A percentile compares a stretch with the other conserved stretches of the same genome.
phyloP scores from a whole-genome alignment of 92 coral and sea anemone species.

The Umimayanthus chanpuru region DNA sequence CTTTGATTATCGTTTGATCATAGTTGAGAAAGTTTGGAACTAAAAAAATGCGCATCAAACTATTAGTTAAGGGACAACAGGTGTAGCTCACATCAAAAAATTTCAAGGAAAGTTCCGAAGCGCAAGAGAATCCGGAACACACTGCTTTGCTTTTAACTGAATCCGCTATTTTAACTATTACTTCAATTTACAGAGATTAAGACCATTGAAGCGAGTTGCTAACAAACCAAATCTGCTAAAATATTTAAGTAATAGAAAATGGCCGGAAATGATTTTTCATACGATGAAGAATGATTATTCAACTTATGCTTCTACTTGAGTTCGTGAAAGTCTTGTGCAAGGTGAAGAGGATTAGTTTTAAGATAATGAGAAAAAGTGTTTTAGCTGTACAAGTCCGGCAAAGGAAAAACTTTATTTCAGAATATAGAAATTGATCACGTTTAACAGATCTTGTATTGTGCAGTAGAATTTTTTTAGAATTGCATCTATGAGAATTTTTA shows the following conservation, averaged over 20 bases:
- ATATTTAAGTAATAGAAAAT: not conserved
- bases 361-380: too few relatives aligned
- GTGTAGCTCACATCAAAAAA: not conserved
- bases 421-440: too few relatives aligned
- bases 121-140: conserved; percentile 39
- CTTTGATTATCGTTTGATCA: not conserved
- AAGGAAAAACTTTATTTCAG: too few relatives aligned
- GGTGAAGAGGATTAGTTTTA: too few relatives aligned
- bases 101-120: not conserved
- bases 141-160: not conserved
- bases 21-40: not conserved
- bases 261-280: not conserved
- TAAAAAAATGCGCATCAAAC: conserved; percentile 7
- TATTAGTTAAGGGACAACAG: not conserved
- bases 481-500: too few relatives aligned
- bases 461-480: too few relatives aligned
- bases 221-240: not conserved
- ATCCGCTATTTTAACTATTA: not conserved
- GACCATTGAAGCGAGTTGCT: not conserved
- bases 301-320: too few relatives aligned
- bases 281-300: not conserved
- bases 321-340: too few relatives aligned
- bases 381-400: too few relatives aligned
- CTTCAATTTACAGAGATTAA: not conserved
- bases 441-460: too few relatives aligned